Conservation (phyloP, 2,113 vertebrate species). For the Heteronetta atricapilla region DNA sequence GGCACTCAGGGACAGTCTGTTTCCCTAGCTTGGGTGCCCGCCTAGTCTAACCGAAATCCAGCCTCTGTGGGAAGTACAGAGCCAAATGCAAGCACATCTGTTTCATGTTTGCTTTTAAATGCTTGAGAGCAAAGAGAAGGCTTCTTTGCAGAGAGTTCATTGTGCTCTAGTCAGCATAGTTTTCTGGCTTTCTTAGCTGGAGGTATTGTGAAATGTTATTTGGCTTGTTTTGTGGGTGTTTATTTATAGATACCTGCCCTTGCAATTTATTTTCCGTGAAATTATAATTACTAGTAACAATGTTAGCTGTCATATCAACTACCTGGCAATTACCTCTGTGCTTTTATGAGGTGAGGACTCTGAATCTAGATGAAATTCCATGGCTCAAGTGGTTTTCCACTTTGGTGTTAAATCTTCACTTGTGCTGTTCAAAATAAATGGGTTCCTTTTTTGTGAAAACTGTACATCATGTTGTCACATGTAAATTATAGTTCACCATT, state of each 20-base stretch:
- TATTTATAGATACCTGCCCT: constrained; percentile 59
- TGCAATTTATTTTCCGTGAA: constrained; percentile 61
- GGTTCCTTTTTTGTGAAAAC: not conserved
- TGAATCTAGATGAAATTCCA: constrained; percentile 29
- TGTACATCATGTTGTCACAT: not conserved
- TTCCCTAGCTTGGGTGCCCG: accelerated
- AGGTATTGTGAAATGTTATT: constrained; percentile 45
- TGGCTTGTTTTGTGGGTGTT: constrained; percentile 32
- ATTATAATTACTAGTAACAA: constrained; percentile 61
- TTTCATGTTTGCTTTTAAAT: not conserved
- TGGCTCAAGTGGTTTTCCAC: constrained; percentile 10
- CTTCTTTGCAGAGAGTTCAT: not conserved
- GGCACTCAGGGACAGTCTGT: not conserved
- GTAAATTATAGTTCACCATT: not conserved
- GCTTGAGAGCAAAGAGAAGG: constrained; percentile 5
- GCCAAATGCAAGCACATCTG: not conserved
- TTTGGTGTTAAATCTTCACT: constrained; percentile 25
- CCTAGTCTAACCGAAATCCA: not conserved
- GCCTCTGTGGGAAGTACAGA: not conserved
- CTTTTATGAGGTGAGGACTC: constrained; percentile 59
- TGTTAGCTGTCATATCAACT: constrained; percentile 52
- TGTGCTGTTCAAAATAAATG: constrained; percentile 9
- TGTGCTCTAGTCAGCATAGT: not conserved
- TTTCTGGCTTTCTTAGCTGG: constrained; percentile 46
- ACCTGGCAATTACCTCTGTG: constrained; percentile 46